Conservation (phyloP, 23 tunicate species). For the Phallusia fumigata region DNA sequence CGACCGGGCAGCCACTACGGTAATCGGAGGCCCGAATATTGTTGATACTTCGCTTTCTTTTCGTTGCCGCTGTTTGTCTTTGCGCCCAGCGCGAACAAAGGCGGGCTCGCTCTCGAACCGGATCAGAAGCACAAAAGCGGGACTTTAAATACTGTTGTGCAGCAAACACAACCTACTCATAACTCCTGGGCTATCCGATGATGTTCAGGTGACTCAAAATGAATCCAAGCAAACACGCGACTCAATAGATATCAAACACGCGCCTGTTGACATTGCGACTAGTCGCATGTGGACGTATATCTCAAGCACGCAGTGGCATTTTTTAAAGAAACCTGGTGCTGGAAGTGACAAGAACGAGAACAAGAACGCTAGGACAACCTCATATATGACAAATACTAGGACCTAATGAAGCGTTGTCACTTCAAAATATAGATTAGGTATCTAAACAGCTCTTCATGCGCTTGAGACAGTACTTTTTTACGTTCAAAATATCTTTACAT, state of each 20-base stretch:
- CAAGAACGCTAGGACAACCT: too few species aligned
- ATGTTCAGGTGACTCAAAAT: background rate
- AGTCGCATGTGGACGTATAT: too few species aligned
- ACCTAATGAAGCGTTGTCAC: too few species aligned
- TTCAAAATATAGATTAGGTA: too few species aligned
- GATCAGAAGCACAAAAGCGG: constrained; percentile 10
- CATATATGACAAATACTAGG: too few species aligned
- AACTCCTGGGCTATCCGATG: background rate
- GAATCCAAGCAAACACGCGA: constrained; percentile 5
- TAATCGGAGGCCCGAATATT: background rate
- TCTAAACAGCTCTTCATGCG: too few species aligned
- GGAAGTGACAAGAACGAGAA: too few species aligned
- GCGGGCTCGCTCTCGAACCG: background rate
- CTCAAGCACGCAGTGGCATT: too few species aligned
- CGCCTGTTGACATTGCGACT: too few species aligned
- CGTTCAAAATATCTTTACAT: too few species aligned
- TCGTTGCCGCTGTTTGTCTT: constrained; percentile 3
- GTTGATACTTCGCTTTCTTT: constrained; percentile 4
- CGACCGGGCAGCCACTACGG: background rate
- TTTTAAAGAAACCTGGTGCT: too few species aligned
- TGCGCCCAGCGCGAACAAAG: background rate
- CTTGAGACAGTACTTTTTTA: too few species aligned
- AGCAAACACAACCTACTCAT: background rate
- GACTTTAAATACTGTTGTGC: background rate
- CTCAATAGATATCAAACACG: background rate